Evolutionary conservation across 2,888 invertebrate species (phyloP).

Genomic region (Drosophila borborema): DNA sequence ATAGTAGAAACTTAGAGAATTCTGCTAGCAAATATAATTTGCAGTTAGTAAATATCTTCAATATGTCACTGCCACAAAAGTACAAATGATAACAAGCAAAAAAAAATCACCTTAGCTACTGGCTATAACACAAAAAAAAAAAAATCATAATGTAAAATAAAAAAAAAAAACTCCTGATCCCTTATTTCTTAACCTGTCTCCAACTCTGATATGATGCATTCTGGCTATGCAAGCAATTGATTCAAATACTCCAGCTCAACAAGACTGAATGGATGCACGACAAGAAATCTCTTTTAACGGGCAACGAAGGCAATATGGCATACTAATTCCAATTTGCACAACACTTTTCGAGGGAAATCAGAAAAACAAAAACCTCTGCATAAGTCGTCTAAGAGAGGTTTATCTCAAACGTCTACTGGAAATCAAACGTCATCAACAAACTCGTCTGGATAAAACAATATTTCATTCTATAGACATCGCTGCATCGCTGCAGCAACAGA

Average conservation of each 20-base stretch:
- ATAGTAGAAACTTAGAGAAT: not conserved
- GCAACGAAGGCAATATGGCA: not conserved
- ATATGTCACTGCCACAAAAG: constrained; percentile 6
- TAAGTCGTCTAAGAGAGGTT: not conserved
- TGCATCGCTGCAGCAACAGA: not conserved
- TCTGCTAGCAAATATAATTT: not conserved
- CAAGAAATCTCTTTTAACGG: not conserved
- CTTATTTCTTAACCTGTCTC: not conserved
- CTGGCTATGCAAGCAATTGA: not conserved
- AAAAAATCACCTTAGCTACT: not conserved
- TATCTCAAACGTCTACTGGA: not conserved
- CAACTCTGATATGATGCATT: not conserved
- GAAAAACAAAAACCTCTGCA: not conserved
- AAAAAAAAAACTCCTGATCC: not conserved
- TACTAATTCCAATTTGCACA: too few relatives aligned
- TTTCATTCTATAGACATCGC: not conserved
- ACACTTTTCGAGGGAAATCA: not conserved
- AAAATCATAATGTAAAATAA: not conserved
- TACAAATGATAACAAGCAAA: not conserved
- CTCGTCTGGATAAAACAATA: not conserved
- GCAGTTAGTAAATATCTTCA: not conserved
- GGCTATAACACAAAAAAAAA: not conserved
- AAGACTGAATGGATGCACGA: not conserved
- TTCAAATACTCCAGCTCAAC: not conserved
- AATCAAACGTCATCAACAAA: too few relatives aligned